These are phyloP conservation scores for Enteromius afrohamiltoni DNA, from an alignment of 2,797 vertebrate genomes.

Conservation along the genomic window DNA sequence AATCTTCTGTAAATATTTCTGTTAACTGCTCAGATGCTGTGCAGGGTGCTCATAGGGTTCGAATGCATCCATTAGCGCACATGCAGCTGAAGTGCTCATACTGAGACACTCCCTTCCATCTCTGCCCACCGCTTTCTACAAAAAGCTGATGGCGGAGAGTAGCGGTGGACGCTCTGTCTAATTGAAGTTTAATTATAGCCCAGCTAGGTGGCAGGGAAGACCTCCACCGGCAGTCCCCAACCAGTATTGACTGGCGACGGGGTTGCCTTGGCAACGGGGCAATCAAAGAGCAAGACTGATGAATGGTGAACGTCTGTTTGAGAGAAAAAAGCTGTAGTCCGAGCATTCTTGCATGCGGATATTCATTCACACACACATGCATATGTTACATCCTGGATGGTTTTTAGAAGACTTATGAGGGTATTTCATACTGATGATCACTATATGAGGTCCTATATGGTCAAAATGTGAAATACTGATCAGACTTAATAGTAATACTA, in stretches of 20 bases:
- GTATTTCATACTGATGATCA: background rate
- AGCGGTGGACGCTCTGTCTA: constrained; percentile 59
- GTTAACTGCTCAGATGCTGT: background rate
- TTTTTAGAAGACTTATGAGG: background rate
- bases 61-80: constrained; percentile 26
- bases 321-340: constrained; percentile 39
- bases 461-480: background rate
- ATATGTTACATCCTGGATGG: constrained; percentile 14
- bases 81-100: background rate
- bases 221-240: constrained; percentile 58
- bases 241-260: constrained; percentile 64
- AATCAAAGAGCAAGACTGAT: constrained; percentile 68
- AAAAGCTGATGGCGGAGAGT: constrained; percentile 52
- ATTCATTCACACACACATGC: constrained; percentile 1
- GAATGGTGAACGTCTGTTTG: constrained; percentile 60
- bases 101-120: constrained; percentile 8
- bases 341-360: constrained; percentile 5
- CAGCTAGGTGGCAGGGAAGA: constrained; percentile 59
- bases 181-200: constrained; percentile 78
- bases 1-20: background rate
- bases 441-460: background rate
- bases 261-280: constrained; percentile 78
- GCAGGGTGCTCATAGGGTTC: constrained; percentile 12
- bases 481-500: too few relatives aligned
- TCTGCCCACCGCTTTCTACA: constrained; percentile 38